These are phyloP conservation scores for Teleiodes luculella DNA, from an alignment of 2,888 invertebrate genomes.

Conservation along the genomic window DNA sequence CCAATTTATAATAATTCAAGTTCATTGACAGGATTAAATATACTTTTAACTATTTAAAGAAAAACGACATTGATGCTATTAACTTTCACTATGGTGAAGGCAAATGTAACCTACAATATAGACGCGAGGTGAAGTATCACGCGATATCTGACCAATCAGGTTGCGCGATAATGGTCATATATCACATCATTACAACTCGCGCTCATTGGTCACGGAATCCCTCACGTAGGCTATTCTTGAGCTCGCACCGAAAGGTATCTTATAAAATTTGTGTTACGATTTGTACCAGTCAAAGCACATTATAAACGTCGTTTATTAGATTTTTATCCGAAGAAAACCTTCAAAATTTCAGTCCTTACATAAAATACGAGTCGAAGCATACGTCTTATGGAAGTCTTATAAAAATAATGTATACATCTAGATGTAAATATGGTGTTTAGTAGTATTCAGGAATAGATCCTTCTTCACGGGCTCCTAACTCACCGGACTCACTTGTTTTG, in stretches of 20 bases:
- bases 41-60: slow-evolving; percentile 1
- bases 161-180: slow-evolving; percentile 6
- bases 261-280: background rate
- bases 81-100: slow-evolving; percentile 15
- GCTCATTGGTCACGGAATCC: background rate
- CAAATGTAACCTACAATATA: slow-evolving; percentile 15
- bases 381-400: background rate
- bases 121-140: slow-evolving; percentile 11
- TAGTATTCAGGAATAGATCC: too few relatives aligned
- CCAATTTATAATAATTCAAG: slow-evolving; percentile 35
- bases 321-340: background rate
- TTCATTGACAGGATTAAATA: slow-evolving; percentile 30
- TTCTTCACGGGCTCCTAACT: too few relatives aligned
- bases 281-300: slow-evolving; percentile 5
- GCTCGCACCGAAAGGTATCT: background rate
- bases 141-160: slow-evolving; percentile 14
- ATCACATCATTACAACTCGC: background rate
- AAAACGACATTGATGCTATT: background rate
- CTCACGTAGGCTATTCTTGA: slow-evolving; percentile 5
- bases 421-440: slow-evolving; percentile 20
- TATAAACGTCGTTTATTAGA: background rate
- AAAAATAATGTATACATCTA: slow-evolving; percentile 1
- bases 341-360: slow-evolving; percentile 10
- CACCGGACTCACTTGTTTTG: too few relatives aligned
- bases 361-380: background rate